phyloP scores from a whole-genome alignment of 2,113 vertebrate genomes.

The Lagopus muta region DNA sequence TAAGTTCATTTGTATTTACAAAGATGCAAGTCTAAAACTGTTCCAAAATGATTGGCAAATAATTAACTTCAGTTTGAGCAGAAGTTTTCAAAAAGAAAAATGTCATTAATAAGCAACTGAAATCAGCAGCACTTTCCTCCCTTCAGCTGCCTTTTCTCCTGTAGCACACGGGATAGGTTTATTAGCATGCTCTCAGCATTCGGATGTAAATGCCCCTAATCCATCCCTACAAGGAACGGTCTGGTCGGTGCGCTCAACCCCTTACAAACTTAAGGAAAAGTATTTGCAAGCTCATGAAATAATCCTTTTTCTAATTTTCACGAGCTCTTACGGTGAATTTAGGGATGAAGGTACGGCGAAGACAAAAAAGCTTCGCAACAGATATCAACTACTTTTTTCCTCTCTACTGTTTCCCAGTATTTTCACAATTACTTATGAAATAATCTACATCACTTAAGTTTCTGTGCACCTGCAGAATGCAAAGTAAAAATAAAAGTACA shows the following conservation, averaged over 20 bases:
- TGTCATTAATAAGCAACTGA: constrained; percentile 6
- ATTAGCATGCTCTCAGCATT: constrained; percentile 45
- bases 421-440: background rate
- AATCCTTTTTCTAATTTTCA: background rate
- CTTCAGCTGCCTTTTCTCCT: background rate
- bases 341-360: background rate
- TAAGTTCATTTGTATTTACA: background rate
- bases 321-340: background rate
- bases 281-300: background rate
- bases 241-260: constrained; percentile 27
- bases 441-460: background rate
- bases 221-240: constrained; percentile 59
- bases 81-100: background rate
- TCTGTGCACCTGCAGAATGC: background rate
- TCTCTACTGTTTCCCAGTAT: background rate
- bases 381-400: background rate
- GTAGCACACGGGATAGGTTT: background rate
- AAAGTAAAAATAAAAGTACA: background rate
- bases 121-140: background rate
- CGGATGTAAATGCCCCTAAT: constrained; percentile 54
- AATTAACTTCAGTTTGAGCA: background rate
- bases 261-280: constrained; percentile 37
- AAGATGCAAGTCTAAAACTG: background rate
- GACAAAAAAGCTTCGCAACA: background rate
- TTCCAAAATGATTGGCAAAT: background rate